Evolutionary conservation across 2,797 vertebrate genomes (phyloP).

Genomic region (Miichthys miiuy): DNA sequence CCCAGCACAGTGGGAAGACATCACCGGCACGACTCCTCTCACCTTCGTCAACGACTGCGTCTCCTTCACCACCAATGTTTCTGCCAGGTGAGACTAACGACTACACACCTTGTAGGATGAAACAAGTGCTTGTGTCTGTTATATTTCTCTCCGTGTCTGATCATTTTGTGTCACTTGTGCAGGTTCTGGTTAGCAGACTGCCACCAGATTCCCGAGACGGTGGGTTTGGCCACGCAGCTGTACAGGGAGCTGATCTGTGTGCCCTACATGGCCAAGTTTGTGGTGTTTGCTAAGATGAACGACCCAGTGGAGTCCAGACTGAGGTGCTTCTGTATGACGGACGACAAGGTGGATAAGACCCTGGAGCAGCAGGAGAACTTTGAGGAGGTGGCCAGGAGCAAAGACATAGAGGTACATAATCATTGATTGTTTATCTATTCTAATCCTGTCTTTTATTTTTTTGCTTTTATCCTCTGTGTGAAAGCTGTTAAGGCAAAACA

Average conservation of each 20-base stretch:
- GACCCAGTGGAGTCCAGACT: constrained; percentile 95
- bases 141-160: background rate
- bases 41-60: constrained; percentile 96
- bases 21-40: constrained; percentile 98
- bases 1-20: constrained; percentile 99
- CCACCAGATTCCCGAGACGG: constrained; percentile 97
- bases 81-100: constrained; percentile 89
- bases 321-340: constrained; percentile 99
- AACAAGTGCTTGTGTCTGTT: background rate
- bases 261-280: constrained; percentile 99
- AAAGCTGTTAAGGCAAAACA: background rate
- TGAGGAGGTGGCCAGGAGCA: constrained; percentile 98
- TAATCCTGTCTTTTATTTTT: background rate
- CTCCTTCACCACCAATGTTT: constrained; percentile 99
- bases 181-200: constrained; percentile 99
- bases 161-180: background rate
- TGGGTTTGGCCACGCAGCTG: constrained; percentile 94
- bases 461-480: background rate
- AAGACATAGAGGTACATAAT: constrained; percentile 94
- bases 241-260: constrained; percentile 99
- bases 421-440: background rate
- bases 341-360: constrained; percentile 99
- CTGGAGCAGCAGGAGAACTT: constrained; percentile 99
- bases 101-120: too few relatives aligned
- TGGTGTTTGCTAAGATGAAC: constrained; percentile 99